Percentiles rank a stretch among this genome's conserved stretches.
Evolutionary conservation across 1,140 invertebrate genomes (phyloP).

Genomic region (Ephestia elutella): DNA sequence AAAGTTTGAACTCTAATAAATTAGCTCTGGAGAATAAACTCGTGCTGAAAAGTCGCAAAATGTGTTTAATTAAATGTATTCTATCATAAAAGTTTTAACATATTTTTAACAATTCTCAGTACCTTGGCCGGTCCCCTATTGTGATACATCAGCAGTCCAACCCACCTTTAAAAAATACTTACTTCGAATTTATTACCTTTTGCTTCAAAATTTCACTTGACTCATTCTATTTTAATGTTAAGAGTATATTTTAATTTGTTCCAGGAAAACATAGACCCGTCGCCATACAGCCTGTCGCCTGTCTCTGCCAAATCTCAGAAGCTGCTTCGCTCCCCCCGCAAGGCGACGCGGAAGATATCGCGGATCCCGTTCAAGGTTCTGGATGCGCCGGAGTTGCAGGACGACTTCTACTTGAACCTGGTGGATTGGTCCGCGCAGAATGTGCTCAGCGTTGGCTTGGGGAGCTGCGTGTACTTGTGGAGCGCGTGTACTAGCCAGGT

Average conservation of each 20-base stretch:
- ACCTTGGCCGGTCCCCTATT: no score
- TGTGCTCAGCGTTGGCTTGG: slow-evolving; percentile 98
- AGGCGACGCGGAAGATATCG: slow-evolving; percentile 96
- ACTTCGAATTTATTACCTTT: no score
- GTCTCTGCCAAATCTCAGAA: slow-evolving; percentile 96
- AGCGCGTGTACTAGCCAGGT: slow-evolving; percentile 98
- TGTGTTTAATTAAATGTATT: no score
- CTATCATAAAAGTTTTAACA: no score
- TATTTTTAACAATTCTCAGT: no score
- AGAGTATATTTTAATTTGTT: slow-evolving; percentile 22
- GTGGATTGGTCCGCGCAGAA: slow-evolving; percentile 99
- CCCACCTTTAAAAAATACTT: no score
- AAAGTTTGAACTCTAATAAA: no score
- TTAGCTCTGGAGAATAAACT: no score
- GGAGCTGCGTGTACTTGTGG: slow-evolving; percentile 99
- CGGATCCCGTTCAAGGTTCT: slow-evolving; percentile 93
- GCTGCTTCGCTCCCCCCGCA: slow-evolving; percentile 92
- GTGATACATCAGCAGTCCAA: no score
- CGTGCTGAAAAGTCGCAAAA: no score
- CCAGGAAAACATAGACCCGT: slow-evolving; percentile 77
- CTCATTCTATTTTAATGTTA: not conserved
- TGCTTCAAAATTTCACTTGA: no score
- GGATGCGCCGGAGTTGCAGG: slow-evolving; percentile 95
- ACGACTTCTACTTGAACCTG: slow-evolving; percentile 99
- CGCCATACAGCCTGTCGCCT: slow-evolving; percentile 94